Evolutionary conservation across 2,113 vertebrate species (phyloP).

Genomic region (Ctenomys sociabilis): DNA sequence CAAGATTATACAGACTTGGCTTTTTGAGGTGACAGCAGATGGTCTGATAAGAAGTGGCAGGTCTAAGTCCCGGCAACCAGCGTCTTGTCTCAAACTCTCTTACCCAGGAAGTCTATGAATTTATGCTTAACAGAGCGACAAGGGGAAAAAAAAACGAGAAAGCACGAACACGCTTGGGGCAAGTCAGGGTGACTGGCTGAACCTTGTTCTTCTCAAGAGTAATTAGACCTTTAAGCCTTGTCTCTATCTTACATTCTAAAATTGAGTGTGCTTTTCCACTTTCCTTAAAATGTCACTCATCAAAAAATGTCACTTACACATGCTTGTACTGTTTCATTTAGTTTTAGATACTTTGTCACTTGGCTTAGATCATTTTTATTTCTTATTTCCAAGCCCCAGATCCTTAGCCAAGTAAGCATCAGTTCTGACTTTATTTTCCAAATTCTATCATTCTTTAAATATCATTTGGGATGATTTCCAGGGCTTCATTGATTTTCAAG

Average conservation of each 20-base stretch:
- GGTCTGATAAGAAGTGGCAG: slow-evolving; percentile 88
- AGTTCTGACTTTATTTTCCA: slow-evolving; percentile 76
- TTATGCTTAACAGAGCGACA: slow-evolving; percentile 90
- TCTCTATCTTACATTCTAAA: slow-evolving; percentile 70
- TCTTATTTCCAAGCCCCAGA: slow-evolving; percentile 75
- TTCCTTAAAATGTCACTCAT: slow-evolving; percentile 80
- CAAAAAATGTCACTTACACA: slow-evolving; percentile 79
- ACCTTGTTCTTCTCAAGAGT: slow-evolving; percentile 68
- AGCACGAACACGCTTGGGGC: slow-evolving; percentile 84
- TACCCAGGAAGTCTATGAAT: slow-evolving; percentile 96
- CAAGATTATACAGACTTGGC: slow-evolving; percentile 86
- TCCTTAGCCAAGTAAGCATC: slow-evolving; percentile 76
- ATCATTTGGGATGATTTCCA: slow-evolving; percentile 80
- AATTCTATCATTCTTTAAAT: slow-evolving; percentile 80
- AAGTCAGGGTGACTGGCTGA: slow-evolving; percentile 76
- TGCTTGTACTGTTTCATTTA: slow-evolving; percentile 75
- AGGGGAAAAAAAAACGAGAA: slow-evolving; percentile 63
- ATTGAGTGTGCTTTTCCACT: slow-evolving; percentile 75
- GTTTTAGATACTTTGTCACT: slow-evolving; percentile 78
- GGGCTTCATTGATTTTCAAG: slow-evolving; percentile 59
- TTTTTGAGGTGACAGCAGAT: slow-evolving; percentile 90
- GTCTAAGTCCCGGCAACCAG: slow-evolving; percentile 90
- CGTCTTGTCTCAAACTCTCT: slow-evolving; percentile 93
- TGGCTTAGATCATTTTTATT: slow-evolving; percentile 79
- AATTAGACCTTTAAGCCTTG: slow-evolving; percentile 69